Evolutionary conservation across 64 coral and sea anemone species (phyloP).

Genomic region (Stylophora pistillata): DNA sequence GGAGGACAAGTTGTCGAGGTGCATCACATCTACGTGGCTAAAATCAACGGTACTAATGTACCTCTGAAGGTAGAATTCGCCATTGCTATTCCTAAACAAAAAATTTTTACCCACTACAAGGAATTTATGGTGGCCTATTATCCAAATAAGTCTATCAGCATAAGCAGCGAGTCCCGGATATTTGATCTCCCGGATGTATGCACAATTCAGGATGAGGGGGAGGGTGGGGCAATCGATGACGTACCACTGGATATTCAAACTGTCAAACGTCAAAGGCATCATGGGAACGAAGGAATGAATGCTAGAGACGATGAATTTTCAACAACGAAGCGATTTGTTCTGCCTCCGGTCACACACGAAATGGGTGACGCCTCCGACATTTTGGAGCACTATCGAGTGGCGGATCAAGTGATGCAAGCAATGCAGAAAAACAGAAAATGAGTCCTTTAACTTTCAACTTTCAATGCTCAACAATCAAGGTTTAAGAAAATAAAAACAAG

Average conservation of each 20-base stretch:
- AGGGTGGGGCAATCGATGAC: constrained; percentile 7
- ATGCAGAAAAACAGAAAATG: not conserved
- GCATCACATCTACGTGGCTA: constrained; percentile 27
- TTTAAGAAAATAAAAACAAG: too few relatives aligned
- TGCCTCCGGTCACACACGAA: not conserved
- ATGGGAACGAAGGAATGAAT: not conserved
- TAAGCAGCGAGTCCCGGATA: constrained; percentile 32
- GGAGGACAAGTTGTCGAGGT: not conserved
- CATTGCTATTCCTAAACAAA: constrained; percentile 16
- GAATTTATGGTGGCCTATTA: constrained; percentile 38
- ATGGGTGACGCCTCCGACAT: not conserved
- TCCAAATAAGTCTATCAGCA: constrained; percentile 22
- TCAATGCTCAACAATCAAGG: too few relatives aligned
- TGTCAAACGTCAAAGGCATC: not conserved
- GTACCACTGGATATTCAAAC: constrained; percentile 9
- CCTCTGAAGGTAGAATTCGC: constrained; percentile 26
- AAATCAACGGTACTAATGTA: constrained; percentile 19
- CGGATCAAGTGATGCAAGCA: not conserved
- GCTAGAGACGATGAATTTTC: not conserved
- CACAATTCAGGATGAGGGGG: not conserved
- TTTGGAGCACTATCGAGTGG: constrained; percentile 12
- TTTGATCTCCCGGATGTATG: constrained; percentile 24
- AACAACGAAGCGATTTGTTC: not conserved
- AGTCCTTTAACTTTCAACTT: too few relatives aligned
- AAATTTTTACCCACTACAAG: constrained; percentile 25